Evolutionary conservation across 2,797 vertebrate species (phyloP), one percentile per base, ranked within the genome.

Genomic region (Lateolabrax maculatus): DNA sequence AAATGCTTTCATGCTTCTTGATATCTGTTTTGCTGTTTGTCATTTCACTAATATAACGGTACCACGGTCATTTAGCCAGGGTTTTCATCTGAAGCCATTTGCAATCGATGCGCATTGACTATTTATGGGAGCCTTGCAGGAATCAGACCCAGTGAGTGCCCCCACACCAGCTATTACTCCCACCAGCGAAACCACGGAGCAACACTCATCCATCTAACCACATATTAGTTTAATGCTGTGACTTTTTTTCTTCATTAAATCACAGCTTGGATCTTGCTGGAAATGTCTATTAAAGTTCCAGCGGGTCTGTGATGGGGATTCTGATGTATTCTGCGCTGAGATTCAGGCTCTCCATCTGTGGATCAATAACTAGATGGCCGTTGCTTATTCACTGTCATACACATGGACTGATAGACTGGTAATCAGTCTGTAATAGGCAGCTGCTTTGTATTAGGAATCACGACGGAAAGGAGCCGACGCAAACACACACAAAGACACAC

Each of bases 91-190:
- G 80, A 71, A 88, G 87, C 86, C 88, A 86, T 92, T 91, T 90
- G 68, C 83, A 89, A 80, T 91, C 89, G 39, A 91, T 88, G 84
- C 75, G 68, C 90, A 89, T 92, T 90, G 90, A 93, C 87, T 93
- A 91, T 94, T 92, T 92, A 93, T 90, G 90, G 84, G 88, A 84
- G 76, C 84, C 87, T 90, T 82, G 84, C 48, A 51, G 87, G 86
- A 90, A 79, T 86, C 77, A 67, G 72, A 84, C 78, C 80, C 82
- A 83, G 75, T 81, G 84, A 87, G 73, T 76, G 79, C 73, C 85
- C 84, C 84, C 83, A 90, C 73, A 71, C 69, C 70, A 78, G 81
- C 88, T 81, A 91, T 91, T 90, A 89, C 87, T 79, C 85, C 85
- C 78, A 81, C 83, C 66, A 87, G 70, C 82, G 67, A 77, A 89